Percentiles rank a stretch among this genome's conserved stretches.
phyloP scores from a whole-genome alignment of 92 coral and sea anemone species.

The Nematostella vectensis region DNA sequence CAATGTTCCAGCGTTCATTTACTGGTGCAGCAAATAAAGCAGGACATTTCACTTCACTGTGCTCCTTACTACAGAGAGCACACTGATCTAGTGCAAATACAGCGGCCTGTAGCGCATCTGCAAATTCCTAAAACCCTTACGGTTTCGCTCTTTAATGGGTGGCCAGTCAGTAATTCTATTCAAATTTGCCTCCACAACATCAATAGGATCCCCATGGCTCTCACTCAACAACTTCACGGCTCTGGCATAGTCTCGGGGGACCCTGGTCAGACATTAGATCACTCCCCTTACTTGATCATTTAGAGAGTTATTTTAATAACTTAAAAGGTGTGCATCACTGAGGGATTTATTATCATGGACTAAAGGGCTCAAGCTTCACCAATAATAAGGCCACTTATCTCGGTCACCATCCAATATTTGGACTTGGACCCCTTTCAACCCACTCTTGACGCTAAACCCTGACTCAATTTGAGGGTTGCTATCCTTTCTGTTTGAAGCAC shows the following conservation, averaged over 20 bases:
- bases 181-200: slow-evolving; percentile 42
- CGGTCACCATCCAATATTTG: too few species aligned
- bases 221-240: slow-evolving; percentile 30
- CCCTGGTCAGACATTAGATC: slow-evolving; percentile 28
- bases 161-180: slow-evolving; percentile 30
- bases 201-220: slow-evolving; percentile 42
- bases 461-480: too few species aligned
- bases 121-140: slow-evolving; percentile 16
- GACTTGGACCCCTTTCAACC: too few species aligned
- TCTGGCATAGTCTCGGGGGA: slow-evolving; percentile 28
- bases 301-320: too few species aligned
- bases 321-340: too few species aligned
- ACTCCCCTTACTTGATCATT: slow-evolving; percentile 33
- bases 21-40: background rate
- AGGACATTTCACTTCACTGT: background rate
- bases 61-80: background rate
- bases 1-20: slow-evolving; percentile 1
- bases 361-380: too few species aligned
- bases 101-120: slow-evolving; percentile 44
- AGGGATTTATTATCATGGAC: too few species aligned
- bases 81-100: slow-evolving; percentile 32
- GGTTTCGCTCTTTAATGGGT: slow-evolving; percentile 18
- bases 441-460: too few species aligned
- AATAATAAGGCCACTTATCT: too few species aligned
- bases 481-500: too few species aligned